Base-by-base conservation (phyloP, 2,113 vertebrate species). In the Micromys minutus region DNA sequence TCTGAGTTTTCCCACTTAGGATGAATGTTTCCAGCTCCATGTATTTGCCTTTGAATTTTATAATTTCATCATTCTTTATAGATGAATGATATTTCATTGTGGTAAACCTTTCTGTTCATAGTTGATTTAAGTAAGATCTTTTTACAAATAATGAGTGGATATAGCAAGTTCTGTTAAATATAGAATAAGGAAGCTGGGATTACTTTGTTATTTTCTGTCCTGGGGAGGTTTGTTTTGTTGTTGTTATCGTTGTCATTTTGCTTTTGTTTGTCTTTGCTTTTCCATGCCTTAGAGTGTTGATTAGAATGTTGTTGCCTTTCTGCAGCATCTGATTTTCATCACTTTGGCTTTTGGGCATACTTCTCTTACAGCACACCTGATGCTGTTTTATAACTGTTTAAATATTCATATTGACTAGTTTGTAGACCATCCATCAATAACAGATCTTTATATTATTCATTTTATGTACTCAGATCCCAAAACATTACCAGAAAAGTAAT, bases 91-190 rank as follows among this genome's bases (percentile, higher is more conserved):
- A 76, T 76, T 76, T 5, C 24, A 39, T 69, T 69, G 65, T 69
- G 34, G 15, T 69, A 69, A 36, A 17, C 84, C 79, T 93, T 88
- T 76, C 52, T 89, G 19, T 89, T 80, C 50, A 87, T 42, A 95
- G 19, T 29, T 71, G 17, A 50, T 47, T 95, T 63, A 89, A 91
- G 29, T 89, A 21, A 81, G 34, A 93, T 31, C 63, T 90, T 91
- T 89, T 91, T 83, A 90, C n/a, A 95, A 83, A 36, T 84, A 75
- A 84, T 89, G 22, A 89, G 87, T 21, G 69, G 61, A 65, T 5
- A 57, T 42, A 39, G 8, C 90, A 80, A 7, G 80, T 26, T 79
- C 21, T 5, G 36, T 87, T 94, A 95, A 31, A 59, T 81, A 86
- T 67, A 7, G 31, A 36, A 92, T 39, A 95, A 93, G 2, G 29